Conservation (phyloP, 1,140 invertebrate species). For the Nomia melanderi region DNA sequence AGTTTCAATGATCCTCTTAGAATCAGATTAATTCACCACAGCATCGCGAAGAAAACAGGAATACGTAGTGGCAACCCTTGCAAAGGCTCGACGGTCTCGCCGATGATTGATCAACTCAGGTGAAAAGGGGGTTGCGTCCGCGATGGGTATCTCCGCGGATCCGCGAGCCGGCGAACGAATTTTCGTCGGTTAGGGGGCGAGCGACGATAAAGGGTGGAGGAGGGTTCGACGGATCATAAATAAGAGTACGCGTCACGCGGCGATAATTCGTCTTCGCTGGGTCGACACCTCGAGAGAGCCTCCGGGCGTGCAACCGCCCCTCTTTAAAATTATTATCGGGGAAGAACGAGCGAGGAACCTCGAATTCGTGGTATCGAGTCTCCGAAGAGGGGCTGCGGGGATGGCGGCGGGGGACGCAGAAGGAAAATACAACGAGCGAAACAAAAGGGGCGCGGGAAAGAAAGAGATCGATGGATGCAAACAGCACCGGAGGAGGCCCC, state of each 20-base stretch:
- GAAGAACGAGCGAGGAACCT: conserved; percentile 24
- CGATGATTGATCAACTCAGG: conserved; percentile 17
- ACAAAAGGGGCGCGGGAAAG: conserved; percentile 13
- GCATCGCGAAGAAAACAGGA: too few relatives aligned
- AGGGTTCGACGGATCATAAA: conserved; percentile 44
- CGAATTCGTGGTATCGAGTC: conserved; percentile 37
- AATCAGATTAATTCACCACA: neutral
- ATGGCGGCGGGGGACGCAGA: conserved; percentile 1
- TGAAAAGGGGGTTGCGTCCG: neutral
- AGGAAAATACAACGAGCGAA: conserved; percentile 28
- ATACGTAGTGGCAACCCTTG: neutral
- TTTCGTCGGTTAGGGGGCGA: neutral
- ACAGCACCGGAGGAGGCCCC: conserved; percentile 53
- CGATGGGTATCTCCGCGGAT: conserved; percentile 20
- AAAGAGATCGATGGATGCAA: conserved; percentile 63
- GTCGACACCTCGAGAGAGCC: conserved; percentile 53
- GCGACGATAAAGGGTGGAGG: conserved; percentile 5
- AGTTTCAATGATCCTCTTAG: too few relatives aligned
- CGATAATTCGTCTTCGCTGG: conserved; percentile 64
- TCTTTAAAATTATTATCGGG: conserved; percentile 62
- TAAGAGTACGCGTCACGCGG: conserved; percentile 58
- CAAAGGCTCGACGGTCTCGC: neutral
- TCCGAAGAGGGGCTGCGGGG: neutral
- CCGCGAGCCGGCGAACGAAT: conserved; percentile 6
- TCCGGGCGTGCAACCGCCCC: neutral